These are phyloP conservation scores for Drosophila ohnishii DNA, from an alignment of 1,140 invertebrate genomes.

Conservation along the genomic window DNA sequence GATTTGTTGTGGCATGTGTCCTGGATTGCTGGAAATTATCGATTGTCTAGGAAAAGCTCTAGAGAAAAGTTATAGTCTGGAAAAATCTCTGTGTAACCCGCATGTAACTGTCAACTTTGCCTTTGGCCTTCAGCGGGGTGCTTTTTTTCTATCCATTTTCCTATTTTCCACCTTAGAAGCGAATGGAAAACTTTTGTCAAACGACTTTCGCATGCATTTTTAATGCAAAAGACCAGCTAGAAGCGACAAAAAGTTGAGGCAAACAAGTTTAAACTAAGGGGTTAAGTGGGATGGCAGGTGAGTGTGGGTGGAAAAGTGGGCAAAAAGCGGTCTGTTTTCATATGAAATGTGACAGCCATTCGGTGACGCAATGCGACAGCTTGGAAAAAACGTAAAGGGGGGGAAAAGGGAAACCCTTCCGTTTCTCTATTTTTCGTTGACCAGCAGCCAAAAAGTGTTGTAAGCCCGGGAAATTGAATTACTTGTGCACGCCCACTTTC, in stretches of 20 bases:
- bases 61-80: slow-evolving; percentile 4
- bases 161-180: slow-evolving; percentile 11
- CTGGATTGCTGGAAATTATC: slow-evolving; percentile 52
- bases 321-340: slow-evolving; percentile 1
- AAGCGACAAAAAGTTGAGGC: slow-evolving; percentile 40
- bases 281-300: slow-evolving; percentile 24
- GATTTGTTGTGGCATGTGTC: slow-evolving; percentile 55
- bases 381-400: not conserved
- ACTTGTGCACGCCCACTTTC: slow-evolving; percentile 38
- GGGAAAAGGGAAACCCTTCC: slow-evolving; percentile 20
- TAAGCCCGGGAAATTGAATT: slow-evolving; percentile 69
- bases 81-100: slow-evolving; percentile 50
- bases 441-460: slow-evolving; percentile 45
- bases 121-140: slow-evolving; percentile 57
- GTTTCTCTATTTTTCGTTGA: slow-evolving; percentile 26
- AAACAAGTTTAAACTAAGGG: slow-evolving; percentile 52
- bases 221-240: slow-evolving; percentile 65
- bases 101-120: slow-evolving; percentile 60
- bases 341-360: slow-evolving; percentile 29
- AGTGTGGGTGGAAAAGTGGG: slow-evolving; percentile 8
- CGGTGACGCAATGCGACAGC: slow-evolving; percentile 75
- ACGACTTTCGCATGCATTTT: slow-evolving; percentile 73
- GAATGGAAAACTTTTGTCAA: slow-evolving; percentile 51
- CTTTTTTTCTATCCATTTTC: not conserved
- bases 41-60: slow-evolving; percentile 40